Evolutionary conservation across 2,888 invertebrate species (phyloP).

Genomic region (Tenthredo distinguenda): DNA sequence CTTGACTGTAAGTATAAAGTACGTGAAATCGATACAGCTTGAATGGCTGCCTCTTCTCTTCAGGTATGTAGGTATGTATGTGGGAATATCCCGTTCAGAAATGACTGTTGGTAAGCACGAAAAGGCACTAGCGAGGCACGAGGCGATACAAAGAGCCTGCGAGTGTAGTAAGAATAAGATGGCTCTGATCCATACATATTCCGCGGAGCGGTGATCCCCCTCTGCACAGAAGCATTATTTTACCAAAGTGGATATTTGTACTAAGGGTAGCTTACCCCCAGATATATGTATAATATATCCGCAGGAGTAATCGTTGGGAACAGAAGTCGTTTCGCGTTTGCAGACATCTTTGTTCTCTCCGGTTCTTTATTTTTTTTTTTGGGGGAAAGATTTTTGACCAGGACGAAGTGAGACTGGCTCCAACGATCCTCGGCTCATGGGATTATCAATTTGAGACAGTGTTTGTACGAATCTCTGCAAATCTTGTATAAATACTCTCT

Average conservation of each 20-base stretch:
- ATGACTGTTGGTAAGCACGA: slow-evolving; percentile 18
- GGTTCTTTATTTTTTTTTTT: not conserved
- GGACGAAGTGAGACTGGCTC: not conserved
- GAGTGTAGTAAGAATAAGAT: not conserved
- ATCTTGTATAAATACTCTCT: not conserved
- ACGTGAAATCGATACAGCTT: slow-evolving; percentile 35
- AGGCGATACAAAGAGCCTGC: not conserved
- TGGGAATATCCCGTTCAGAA: slow-evolving; percentile 18
- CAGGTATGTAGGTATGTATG: slow-evolving; percentile 12
- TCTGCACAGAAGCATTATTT: not conserved
- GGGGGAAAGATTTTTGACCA: not conserved
- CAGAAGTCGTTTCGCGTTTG: not conserved
- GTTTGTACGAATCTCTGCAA: not conserved
- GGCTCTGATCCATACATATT: slow-evolving; percentile 18
- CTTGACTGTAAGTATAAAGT: slow-evolving; percentile 23
- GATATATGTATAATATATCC: not conserved
- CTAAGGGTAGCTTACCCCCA: not conserved
- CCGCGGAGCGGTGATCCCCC: not conserved
- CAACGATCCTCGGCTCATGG: not conserved
- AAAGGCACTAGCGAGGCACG: not conserved
- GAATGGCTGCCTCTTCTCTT: slow-evolving; percentile 21
- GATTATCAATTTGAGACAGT: not conserved
- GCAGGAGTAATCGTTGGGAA: slow-evolving; percentile 1
- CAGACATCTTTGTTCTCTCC: not conserved
- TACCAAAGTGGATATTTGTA: slow-evolving; percentile 24